Percentiles rank a stretch among this genome's conserved stretches.
These are phyloP conservation scores for Neopipo cinnamomea DNA, from an alignment of 2,113 vertebrate genomes.

Conservation along the genomic window DNA sequence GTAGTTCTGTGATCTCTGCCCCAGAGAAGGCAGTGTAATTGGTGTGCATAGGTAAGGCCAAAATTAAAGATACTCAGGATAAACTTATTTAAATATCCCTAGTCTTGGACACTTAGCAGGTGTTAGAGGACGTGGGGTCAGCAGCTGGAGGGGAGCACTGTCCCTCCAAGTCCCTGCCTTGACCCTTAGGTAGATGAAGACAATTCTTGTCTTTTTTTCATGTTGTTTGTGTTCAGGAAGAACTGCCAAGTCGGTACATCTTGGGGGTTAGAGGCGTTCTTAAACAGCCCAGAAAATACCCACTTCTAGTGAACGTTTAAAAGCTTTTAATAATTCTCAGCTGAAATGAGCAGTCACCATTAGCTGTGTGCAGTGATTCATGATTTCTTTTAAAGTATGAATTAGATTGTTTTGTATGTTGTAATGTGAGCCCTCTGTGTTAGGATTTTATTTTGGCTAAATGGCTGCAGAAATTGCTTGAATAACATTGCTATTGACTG, in stretches of 20 bases:
- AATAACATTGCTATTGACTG: background rate
- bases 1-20: background rate
- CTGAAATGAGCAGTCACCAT: background rate
- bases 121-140: background rate
- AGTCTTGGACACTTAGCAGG: background rate
- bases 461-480: background rate
- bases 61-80: background rate
- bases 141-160: background rate
- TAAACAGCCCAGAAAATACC: background rate
- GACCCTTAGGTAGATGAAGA: background rate
- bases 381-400: background rate
- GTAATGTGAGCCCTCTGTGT: background rate
- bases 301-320: background rate
- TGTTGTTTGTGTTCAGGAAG: background rate
- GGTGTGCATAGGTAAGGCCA: background rate
- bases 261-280: background rate
- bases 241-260: background rate
- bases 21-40: background rate
- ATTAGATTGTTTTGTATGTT: background rate
- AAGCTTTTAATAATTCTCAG: background rate
- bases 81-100: background rate
- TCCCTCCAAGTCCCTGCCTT: background rate
- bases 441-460: background rate
- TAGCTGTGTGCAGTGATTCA: background rate
- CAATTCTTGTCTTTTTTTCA: background rate